phyloP scores from a whole-genome alignment of 2,888 invertebrate genomes.

The Tachystola acroxantha region DNA sequence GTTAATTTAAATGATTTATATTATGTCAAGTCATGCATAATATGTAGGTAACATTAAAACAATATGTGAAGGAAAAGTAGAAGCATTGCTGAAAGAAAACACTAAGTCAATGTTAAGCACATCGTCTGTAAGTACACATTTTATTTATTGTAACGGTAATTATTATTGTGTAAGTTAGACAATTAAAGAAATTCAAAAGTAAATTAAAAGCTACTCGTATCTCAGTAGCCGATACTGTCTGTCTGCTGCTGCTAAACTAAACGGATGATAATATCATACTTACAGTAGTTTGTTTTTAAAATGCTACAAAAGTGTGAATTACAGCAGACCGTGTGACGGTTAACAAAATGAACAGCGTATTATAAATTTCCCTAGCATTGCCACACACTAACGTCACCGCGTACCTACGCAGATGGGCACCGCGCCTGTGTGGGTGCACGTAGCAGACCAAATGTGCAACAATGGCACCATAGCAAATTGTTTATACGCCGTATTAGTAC shows the following conservation, averaged over 20 bases:
- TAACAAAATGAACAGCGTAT: conserved; percentile 56
- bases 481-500: conserved; percentile 25
- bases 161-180: no score
- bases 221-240: conserved; percentile 19
- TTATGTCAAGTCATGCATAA: no score
- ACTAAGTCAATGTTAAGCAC: no score
- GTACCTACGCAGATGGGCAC: conserved; percentile 45
- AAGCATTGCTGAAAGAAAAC: no score
- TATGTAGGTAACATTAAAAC: no score
- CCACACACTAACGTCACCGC: conserved; percentile 55
- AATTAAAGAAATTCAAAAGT: no score
- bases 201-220: no score
- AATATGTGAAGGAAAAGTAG: no score
- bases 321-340: conserved; percentile 49
- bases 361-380: conserved; percentile 73
- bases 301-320: conserved; percentile 69
- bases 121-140: no score
- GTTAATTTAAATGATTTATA: no score
- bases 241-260: conserved; percentile 42
- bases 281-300: conserved; percentile 56
- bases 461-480: conserved; percentile 13
- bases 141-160: no score
- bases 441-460: conserved; percentile 33
- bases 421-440: conserved; percentile 50
- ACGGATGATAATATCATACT: conserved; percentile 53